phyloP scores from a whole-genome alignment of 2,888 invertebrate genomes.

The Drosophila leonis region DNA sequence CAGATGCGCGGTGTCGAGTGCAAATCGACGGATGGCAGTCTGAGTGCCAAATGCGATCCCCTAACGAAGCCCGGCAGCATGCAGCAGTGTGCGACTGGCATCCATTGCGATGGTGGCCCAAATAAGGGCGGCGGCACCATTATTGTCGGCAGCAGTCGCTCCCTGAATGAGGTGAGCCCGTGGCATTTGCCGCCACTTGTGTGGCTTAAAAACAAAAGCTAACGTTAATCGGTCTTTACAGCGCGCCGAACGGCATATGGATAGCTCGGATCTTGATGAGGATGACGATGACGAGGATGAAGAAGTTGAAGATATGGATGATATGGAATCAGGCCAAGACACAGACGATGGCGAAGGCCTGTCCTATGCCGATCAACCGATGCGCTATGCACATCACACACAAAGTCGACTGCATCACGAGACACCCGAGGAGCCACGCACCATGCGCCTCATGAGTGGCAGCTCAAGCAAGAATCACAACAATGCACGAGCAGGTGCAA shows the following conservation, averaged over 20 bases:
- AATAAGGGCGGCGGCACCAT: conserved; percentile 80
- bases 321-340: conserved; percentile 75
- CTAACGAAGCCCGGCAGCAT: conserved; percentile 89
- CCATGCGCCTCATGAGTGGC: conserved; percentile 81
- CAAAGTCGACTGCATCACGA: conserved; percentile 84
- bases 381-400: conserved; percentile 83
- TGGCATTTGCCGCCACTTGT: conserved; percentile 1
- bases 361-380: conserved; percentile 84
- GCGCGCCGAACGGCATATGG: conserved; percentile 75
- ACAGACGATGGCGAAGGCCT: conserved; percentile 76
- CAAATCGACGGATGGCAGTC: conserved; percentile 87
- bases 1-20: conserved; percentile 94
- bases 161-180: conserved; percentile 68
- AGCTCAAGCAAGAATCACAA: conserved; percentile 68
- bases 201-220: conserved; percentile 13
- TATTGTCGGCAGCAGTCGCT: conserved; percentile 82
- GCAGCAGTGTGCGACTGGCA: conserved; percentile 91
- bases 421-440: conserved; percentile 81
- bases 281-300: conserved; percentile 78
- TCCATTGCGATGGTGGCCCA: conserved; percentile 87
- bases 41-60: conserved; percentile 89
- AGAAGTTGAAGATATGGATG: conserved; percentile 76
- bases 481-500: conserved; percentile 38
- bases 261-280: conserved; percentile 73
- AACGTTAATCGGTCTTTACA: conserved; percentile 29